Percentiles rank a stretch among this genome's conserved stretches.
phyloP scores from a whole-genome alignment of 2,113 vertebrate genomes.

The Salvator merianae region DNA sequence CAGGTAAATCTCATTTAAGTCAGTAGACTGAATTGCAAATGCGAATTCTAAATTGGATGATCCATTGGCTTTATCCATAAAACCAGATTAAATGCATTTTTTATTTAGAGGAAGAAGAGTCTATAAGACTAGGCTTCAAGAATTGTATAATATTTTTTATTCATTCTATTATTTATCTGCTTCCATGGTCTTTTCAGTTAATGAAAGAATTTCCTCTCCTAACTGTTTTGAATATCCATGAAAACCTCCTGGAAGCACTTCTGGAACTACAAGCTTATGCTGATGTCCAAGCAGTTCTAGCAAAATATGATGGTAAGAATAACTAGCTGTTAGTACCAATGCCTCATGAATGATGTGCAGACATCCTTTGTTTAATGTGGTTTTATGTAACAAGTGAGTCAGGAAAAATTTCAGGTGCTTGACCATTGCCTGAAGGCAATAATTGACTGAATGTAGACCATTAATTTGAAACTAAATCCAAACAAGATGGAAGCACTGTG shows the following conservation, averaged over 20 bases:
- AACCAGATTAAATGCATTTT: not conserved
- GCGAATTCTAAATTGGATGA: too few species aligned
- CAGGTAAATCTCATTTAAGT: not conserved
- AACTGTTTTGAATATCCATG: constrained; percentile 98
- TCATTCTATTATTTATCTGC: not conserved
- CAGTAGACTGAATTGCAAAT: not conserved
- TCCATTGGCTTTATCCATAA: not conserved
- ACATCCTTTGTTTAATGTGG: too few species aligned
- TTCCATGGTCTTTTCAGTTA: constrained; percentile 76
- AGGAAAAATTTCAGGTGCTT: too few species aligned
- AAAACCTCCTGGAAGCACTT: constrained; percentile 96
- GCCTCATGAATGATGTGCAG: not conserved
- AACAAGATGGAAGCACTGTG: too few species aligned
- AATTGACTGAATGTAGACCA: too few species aligned
- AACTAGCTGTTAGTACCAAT: rapidly evolving
- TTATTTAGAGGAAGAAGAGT: not conserved
- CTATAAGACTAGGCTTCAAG: not conserved
- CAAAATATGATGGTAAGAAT: constrained; percentile 94
- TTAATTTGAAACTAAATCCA: too few species aligned
- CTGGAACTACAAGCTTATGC: constrained; percentile 97
- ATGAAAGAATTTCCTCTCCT: constrained; percentile 98
- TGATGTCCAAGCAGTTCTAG: constrained; percentile 96
- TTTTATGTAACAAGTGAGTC: too few species aligned
- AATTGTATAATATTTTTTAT: not conserved
- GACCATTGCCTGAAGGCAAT: too few species aligned